Evolutionary conservation across 2,113 vertebrate species (phyloP).

Genomic region (Dascyllus trimaculatus): DNA sequence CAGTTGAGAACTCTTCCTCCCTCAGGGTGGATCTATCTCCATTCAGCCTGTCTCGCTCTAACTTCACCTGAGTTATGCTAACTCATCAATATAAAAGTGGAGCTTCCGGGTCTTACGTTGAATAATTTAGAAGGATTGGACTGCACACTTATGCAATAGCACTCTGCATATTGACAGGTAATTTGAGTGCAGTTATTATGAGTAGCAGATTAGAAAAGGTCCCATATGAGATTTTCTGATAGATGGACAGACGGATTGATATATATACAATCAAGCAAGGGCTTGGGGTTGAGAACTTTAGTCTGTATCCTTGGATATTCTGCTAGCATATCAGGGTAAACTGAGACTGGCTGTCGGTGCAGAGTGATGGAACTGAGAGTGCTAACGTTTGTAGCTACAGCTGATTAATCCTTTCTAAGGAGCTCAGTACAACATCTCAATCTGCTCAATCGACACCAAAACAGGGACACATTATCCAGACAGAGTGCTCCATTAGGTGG

Average conservation of each 20-base stretch:
- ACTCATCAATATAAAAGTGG: conserved; percentile 70
- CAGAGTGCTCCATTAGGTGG: not conserved
- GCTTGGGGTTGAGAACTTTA: not conserved
- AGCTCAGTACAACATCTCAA: conserved; percentile 46
- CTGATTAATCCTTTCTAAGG: conserved; percentile 55
- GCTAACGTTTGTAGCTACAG: conserved; percentile 15
- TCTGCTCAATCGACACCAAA: conserved; percentile 36
- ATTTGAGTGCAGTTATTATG: conserved; percentile 45
- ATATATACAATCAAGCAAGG: not conserved
- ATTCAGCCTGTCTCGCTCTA: conserved; percentile 9
- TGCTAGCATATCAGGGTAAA: conserved; percentile 4
- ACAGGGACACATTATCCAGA: conserved; percentile 24
- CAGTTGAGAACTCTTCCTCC: conserved; percentile 44
- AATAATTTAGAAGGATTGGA: conserved; percentile 71
- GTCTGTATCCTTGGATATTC: conserved; percentile 3
- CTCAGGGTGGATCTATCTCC: not conserved
- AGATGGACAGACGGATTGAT: not conserved
- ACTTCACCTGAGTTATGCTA: conserved; percentile 50
- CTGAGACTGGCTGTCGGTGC: conserved; percentile 33
- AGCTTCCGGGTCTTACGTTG: conserved; percentile 37
- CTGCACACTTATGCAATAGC: conserved; percentile 58
- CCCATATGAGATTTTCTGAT: not conserved
- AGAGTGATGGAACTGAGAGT: conserved; percentile 37
- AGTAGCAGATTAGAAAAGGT: conserved; percentile 18
- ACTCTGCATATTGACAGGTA: conserved; percentile 67